A percentile compares a stretch with the other conserved stretches of the same genome.
These are phyloP conservation scores for Coelogynopora nodosa DNA, from an alignment of 2,888 invertebrate species.

Conservation along the genomic window DNA sequence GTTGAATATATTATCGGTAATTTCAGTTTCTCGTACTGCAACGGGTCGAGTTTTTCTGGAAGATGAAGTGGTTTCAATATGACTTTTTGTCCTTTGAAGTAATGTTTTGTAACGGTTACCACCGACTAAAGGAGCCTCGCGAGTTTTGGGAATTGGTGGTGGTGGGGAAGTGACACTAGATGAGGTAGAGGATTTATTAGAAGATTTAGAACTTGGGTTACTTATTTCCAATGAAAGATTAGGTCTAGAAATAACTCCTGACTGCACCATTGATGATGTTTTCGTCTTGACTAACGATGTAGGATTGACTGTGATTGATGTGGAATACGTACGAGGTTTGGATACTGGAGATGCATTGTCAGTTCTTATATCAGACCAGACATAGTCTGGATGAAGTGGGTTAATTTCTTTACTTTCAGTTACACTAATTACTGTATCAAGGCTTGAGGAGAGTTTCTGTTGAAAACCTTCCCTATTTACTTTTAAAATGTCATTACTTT, in stretches of 20 bases:
- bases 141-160: neutral
- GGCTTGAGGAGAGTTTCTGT: neutral
- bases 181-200: neutral
- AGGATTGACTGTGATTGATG: neutral
- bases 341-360: neutral
- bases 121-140: neutral
- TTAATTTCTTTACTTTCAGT: too few relatives aligned
- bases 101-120: neutral
- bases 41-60: neutral
- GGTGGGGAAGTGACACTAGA: neutral
- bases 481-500: too few relatives aligned
- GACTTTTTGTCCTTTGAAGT: neutral
- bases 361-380: neutral
- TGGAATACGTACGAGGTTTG: neutral
- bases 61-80: neutral
- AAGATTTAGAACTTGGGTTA: neutral
- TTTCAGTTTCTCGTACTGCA: neutral
- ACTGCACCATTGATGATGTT: neutral
- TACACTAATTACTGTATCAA: neutral
- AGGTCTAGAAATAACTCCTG: neutral
- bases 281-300: neutral
- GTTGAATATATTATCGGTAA: neutral
- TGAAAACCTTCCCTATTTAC: too few relatives aligned
- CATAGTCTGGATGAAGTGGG: neutral
- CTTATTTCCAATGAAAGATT: neutral